These are phyloP conservation scores for Lasiurus borealis DNA, from an alignment of 2,113 vertebrate species.

Conservation along the genomic window DNA sequence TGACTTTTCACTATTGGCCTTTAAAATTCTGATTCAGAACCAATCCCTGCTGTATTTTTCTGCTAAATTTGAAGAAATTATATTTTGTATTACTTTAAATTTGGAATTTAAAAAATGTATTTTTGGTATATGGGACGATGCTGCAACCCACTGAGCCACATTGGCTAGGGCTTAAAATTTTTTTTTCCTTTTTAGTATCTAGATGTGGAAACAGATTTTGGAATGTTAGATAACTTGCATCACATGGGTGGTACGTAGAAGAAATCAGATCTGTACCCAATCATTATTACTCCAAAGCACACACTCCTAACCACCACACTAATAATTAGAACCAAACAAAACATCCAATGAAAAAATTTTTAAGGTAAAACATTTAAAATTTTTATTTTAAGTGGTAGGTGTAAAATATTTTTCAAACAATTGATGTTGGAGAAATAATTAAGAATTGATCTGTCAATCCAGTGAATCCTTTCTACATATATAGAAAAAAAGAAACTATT, in stretches of 20 bases:
- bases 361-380: neutral
- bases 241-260: neutral
- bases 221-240: slow-evolving; percentile 43
- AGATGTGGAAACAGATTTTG: slow-evolving; percentile 41
- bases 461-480: neutral
- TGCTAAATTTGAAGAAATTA: slow-evolving; percentile 38
- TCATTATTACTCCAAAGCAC: slow-evolving; percentile 37
- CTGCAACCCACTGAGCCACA: too few species aligned
- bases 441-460: slow-evolving; percentile 22
- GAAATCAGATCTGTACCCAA: neutral
- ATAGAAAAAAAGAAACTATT: neutral
- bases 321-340: slow-evolving; percentile 39
- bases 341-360: neutral
- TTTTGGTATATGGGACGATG: too few species aligned
- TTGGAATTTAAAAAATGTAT: neutral
- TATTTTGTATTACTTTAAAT: slow-evolving; percentile 21
- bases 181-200: neutral
- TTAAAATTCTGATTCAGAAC: slow-evolving; percentile 33
- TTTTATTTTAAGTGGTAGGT: slow-evolving; percentile 31
- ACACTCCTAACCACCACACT: slow-evolving; percentile 1
- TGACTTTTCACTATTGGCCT: neutral
- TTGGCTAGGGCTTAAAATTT: too few species aligned
- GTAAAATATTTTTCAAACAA: slow-evolving; percentile 39
- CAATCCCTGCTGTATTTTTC: slow-evolving; percentile 30
- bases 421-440: slow-evolving; percentile 28